Evolutionary conservation across 2,888 invertebrate species (phyloP).

Genomic region (Tenthredo mesomela): DNA sequence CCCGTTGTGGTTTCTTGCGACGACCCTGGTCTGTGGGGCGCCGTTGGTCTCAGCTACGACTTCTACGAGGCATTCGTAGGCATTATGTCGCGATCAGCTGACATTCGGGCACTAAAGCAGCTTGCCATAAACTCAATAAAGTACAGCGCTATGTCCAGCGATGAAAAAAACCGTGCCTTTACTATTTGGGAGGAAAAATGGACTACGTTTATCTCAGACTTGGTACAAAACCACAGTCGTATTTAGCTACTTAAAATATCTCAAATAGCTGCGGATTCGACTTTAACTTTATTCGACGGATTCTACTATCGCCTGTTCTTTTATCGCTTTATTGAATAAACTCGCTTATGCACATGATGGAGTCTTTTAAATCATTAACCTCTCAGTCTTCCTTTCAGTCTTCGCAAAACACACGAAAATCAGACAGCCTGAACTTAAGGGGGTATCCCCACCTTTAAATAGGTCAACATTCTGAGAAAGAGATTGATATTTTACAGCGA

Average conservation of each 20-base stretch:
- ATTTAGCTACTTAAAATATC: background rate
- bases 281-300: background rate
- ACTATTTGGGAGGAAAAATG: constrained; percentile 81
- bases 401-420: background rate
- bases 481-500: no score
- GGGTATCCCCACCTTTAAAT: no score
- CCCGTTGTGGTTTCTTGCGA: constrained; percentile 90
- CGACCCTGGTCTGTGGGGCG: constrained; percentile 89
- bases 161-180: constrained; percentile 79
- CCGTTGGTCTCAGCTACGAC: constrained; percentile 86
- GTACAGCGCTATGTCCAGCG: constrained; percentile 82
- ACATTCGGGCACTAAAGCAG: constrained; percentile 86
- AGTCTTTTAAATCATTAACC: no score
- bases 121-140: constrained; percentile 87
- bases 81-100: constrained; percentile 84
- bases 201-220: constrained; percentile 79
- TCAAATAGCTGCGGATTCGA: background rate
- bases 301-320: background rate
- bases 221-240: constrained; percentile 5
- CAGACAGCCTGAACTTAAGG: background rate
- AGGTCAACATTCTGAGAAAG: no score
- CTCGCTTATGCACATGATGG: background rate
- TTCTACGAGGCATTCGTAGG: constrained; percentile 90
- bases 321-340: background rate
- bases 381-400: background rate